Percentiles rank a stretch among this genome's conserved stretches.
Evolutionary conservation across 1,140 invertebrate species (phyloP).

Genomic region (Calephelis virginiensis): DNA sequence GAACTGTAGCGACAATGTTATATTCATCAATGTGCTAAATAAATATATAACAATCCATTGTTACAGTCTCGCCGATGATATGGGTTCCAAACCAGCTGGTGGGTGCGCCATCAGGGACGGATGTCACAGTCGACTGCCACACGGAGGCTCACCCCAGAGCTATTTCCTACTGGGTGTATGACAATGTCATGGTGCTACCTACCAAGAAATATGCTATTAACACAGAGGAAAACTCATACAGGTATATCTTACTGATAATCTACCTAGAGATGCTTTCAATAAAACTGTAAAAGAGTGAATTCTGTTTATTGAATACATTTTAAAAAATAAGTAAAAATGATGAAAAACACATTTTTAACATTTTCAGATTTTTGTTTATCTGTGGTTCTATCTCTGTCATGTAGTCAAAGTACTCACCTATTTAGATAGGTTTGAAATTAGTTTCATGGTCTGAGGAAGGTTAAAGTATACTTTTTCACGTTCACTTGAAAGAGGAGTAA

Average conservation of each 20-base stretch:
- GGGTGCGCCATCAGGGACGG: constrained; percentile 90
- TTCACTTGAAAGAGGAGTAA: no score
- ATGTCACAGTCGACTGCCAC: constrained; percentile 95
- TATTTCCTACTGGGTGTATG: constrained; percentile 95
- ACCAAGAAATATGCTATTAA: constrained; percentile 90
- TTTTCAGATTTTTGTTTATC: no score
- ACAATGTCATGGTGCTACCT: constrained; percentile 89
- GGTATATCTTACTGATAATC: constrained; percentile 55
- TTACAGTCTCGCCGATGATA: constrained; percentile 93
- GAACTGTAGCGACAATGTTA: no score
- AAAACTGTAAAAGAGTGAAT: no score
- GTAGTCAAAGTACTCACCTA: no score
- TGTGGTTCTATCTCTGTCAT: no score
- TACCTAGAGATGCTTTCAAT: no score
- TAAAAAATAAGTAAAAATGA: not conserved
- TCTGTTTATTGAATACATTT: not conserved
- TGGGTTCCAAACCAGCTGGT: constrained; percentile 95
- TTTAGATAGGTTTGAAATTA: no score
- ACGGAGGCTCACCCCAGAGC: constrained; percentile 95
- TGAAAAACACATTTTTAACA: no score
- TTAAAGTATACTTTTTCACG: no score
- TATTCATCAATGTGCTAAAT: no score
- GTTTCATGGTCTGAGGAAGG: no score
- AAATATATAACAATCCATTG: not conserved
- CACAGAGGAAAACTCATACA: constrained; percentile 88